Evolutionary conservation across 2,797 vertebrate genomes (phyloP).

Genomic region (Xenentodon cancila): DNA sequence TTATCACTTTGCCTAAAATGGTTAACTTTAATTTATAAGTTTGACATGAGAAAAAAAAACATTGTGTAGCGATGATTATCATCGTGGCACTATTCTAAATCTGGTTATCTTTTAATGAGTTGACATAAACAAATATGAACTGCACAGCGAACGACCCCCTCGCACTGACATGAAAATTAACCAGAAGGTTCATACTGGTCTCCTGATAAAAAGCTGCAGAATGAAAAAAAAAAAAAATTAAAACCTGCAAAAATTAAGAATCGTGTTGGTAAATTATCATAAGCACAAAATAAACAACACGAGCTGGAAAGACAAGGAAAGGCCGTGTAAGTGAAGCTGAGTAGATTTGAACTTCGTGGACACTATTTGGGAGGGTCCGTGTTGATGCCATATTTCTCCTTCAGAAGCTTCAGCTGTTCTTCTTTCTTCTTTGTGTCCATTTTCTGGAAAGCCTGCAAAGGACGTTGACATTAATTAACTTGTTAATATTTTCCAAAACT

Average conservation of each 20-base stretch:
- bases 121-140: too few species aligned
- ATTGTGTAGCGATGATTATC: too few species aligned
- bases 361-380: conserved; percentile 95
- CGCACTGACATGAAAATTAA: neutral
- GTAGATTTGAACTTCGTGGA: neutral
- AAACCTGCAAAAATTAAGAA: neutral
- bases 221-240: neutral
- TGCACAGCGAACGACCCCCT: too few species aligned
- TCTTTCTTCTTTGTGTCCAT: conserved; percentile 99
- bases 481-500: neutral
- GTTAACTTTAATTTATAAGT: conserved; percentile 23
- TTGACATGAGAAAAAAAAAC: too few species aligned
- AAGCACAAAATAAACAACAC: neutral
- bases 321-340: neutral
- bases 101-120: too few species aligned
- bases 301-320: neutral
- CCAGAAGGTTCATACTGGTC: neutral
- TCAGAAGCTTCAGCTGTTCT: conserved; percentile 97
- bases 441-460: conserved; percentile 95
- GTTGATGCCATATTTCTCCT: conserved; percentile 99
- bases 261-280: neutral
- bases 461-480: too few species aligned
- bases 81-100: too few species aligned
- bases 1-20: neutral
- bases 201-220: too few species aligned